Evolutionary conservation across 2,113 vertebrate species (phyloP), one percentile per base, ranked within the genome.

Genomic region (Rhabdornis inornatus): DNA sequence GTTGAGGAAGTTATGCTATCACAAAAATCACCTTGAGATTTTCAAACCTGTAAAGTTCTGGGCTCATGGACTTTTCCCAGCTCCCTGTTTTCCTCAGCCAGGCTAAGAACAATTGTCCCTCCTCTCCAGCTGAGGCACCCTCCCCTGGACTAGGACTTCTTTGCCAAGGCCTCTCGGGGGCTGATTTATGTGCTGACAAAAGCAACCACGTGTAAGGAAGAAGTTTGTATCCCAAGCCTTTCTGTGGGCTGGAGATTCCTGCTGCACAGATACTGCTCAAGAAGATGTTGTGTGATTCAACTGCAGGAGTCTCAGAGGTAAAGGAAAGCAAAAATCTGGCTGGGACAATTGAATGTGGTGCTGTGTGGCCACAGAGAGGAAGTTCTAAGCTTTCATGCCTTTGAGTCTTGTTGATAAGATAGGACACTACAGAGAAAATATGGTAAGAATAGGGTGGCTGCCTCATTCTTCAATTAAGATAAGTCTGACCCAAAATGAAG

Each of bases 101-200:
- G 64, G n/a, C 56, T 74, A 55, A 18, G n/a, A 70, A 57, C 2
- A 6, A 15, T 69, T 55, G 11, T 42, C 11, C 18, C 11, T 83
- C 79, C 50, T 39, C 24, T 59, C 11, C 1, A 3, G 18, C 7
- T 0, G 0, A 77, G 55, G 33, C 50, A 66, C 23, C 31, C 6
- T 60, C 23, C 17, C 11, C 6, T 24, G 64, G 64, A 81, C 42
- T 77, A 87, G 47, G 35, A 59, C 30, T 0, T 8, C 52, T 78
- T 64, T 3, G 1, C 59, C 14, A n/a, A 57, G 71, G 49, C 57
- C 79, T 79, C 63, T 85, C 40, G 61, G 70, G 45, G 44, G 2
- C 49, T 89, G 89, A 92, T 91, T 95, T 96, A 94, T 89, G 53
- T 71, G 37, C 80, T 89, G 95, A 87, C 86, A 91, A 94, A 94